phyloP scores from a whole-genome alignment of 2,797 vertebrate species.

The Pelobates cultripes region DNA sequence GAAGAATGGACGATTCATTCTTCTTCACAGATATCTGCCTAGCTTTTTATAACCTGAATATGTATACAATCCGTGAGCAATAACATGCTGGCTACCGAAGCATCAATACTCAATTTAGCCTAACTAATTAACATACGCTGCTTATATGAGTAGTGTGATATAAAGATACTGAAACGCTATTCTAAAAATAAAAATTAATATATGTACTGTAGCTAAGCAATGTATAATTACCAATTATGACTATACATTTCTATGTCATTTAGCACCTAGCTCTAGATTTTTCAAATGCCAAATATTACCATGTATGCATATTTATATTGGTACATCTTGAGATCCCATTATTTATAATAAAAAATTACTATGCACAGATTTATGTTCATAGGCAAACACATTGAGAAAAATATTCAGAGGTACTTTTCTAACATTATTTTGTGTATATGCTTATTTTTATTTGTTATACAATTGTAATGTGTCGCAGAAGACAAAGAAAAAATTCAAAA shows the following conservation, averaged over 20 bases:
- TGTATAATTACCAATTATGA: not conserved
- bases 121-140: not conserved
- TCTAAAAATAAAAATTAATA: not conserved
- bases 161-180: not conserved
- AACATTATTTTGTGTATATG: no score
- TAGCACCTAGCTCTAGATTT: not conserved
- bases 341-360: not conserved
- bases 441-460: no score
- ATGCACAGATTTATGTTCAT: no score
- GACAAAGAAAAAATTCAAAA: no score
- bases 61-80: not conserved
- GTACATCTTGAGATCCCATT: not conserved
- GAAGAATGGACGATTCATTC: not conserved
- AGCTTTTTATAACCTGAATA: not conserved
- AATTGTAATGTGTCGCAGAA: no score
- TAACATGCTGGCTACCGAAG: not conserved
- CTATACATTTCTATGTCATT: not conserved
- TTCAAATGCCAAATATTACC: not conserved
- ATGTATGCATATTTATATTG: not conserved
- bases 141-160: not conserved
- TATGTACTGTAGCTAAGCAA: not conserved
- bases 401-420: no score
- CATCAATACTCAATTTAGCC: not conserved
- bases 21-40: slow-evolving; percentile 48
- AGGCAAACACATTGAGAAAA: no score